These are phyloP conservation scores for Sebastes taczanowskii DNA, from an alignment of 2,797 vertebrate genomes.

Conservation along the genomic window DNA sequence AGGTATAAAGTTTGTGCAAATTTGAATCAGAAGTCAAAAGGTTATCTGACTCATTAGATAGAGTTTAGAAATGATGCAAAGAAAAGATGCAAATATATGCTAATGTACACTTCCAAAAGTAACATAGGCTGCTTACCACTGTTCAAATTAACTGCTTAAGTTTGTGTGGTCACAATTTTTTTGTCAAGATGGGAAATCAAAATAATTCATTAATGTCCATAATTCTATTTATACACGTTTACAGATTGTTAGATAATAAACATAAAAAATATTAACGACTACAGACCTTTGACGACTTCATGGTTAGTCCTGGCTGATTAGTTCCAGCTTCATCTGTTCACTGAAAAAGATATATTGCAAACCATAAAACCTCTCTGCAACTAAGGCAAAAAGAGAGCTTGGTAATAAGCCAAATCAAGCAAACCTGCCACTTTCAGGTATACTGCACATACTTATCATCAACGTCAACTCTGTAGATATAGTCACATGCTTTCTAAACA, in stretches of 20 bases:
- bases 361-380: not conserved
- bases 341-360: not conserved
- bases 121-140: not conserved
- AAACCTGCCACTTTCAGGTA: constrained; percentile 4
- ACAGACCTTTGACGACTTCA: not conserved
- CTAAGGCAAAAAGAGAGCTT: not conserved
- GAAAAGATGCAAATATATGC: not conserved
- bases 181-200: not conserved
- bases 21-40: not conserved
- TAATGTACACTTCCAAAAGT: not conserved
- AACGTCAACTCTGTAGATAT: constrained; percentile 31
- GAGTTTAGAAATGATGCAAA: not conserved
- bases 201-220: not conserved
- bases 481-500: constrained; percentile 40
- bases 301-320: not conserved
- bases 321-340: not conserved
- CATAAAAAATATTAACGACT: not conserved
- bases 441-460: not conserved
- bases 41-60: not conserved
- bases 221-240: not conserved
- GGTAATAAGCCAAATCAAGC: constrained; percentile 35
- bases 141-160: not conserved
- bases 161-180: not conserved
- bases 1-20: not conserved
- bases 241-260: not conserved